These are phyloP conservation scores for Streptopelia turtur DNA, from an alignment of 2,797 vertebrate species.

Conservation along the genomic window DNA sequence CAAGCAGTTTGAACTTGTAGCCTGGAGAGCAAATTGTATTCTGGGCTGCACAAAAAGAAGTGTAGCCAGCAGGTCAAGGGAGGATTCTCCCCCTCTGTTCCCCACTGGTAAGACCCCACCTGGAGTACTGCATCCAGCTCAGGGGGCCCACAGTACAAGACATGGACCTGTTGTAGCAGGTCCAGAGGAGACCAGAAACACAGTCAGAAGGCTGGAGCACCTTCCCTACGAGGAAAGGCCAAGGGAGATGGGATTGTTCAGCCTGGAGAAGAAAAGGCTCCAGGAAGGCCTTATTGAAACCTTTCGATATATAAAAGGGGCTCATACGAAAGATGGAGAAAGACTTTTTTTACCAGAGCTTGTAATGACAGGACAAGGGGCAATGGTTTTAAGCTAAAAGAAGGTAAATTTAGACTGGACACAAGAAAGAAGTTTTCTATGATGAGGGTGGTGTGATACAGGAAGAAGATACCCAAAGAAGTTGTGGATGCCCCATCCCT, in stretches of 20 bases:
- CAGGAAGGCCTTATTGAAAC: rapidly evolving
- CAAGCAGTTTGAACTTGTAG: too few species aligned
- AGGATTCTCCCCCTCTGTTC: too few species aligned
- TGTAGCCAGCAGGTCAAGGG: too few species aligned
- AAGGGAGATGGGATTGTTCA: not conserved
- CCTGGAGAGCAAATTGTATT: too few species aligned
- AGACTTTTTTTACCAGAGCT: not conserved
- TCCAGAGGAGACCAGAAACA: not conserved
- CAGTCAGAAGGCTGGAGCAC: not conserved
- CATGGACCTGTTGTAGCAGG: not conserved
- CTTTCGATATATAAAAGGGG: not conserved
- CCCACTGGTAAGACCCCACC: too few species aligned
- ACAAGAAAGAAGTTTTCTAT: too few species aligned
- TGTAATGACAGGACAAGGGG: not conserved
- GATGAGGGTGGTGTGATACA: too few species aligned
- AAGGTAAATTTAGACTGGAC: not conserved
- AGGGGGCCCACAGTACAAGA: not conserved
- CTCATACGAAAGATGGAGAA: not conserved
- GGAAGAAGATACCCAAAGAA: too few species aligned
- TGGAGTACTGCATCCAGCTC: too few species aligned
- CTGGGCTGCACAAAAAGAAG: too few species aligned
- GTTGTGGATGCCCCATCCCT: not conserved
- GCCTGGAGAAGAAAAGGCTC: not conserved
- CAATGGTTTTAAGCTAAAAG: not conserved
- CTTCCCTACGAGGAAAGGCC: not conserved